Base-by-base conservation (phyloP, 1,140 invertebrate genomes). In the Homarus americanus region DNA sequence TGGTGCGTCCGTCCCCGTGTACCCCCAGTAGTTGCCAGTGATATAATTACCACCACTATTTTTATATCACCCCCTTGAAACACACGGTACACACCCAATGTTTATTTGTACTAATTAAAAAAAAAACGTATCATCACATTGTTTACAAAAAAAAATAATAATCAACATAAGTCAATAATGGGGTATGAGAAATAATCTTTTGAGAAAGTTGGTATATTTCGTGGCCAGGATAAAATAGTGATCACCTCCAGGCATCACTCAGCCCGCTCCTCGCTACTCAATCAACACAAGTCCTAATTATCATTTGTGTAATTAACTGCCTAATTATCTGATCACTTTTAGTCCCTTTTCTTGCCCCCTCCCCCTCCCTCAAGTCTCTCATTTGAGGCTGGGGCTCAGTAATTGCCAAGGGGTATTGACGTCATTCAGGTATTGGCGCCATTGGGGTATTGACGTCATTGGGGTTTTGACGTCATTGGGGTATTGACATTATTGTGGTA, bases 251-350 rank as follows among this genome's bases (percentile, higher is more conserved):
- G 76, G 17, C 76, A 40, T 28, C 38, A 40, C 38, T 72, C 58
- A 12, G 44, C 53, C 63, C 41, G 34, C n/a, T 53, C 72, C 69
- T 20, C 87, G 75, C 80, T 82, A 36, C 79, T 90, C 87, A 63
- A 76, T 90, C 87, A 90, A 90, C 87, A 90, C 87, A 82, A 82
- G 80, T 73, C 73, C 58, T 90, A 90, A 90, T 90, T 90, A 90
- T 90, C 79, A 82, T 90, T 90, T 90, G 87, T 82, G 63, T 83
- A 90, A 90, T 90, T 90, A 90, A 90, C 87, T 90, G 87, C 66
- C 87, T 82, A 90, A 90, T 90, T 76, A 90, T 73, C 87, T 80
- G 87, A 90, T 90, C 87, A 90, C 87, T 90, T 90, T 90, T 83
- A 80, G 80, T 83, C 38, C 66, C 79, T 83, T 90, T 90, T 76